phyloP scores from a whole-genome alignment of 1,140 invertebrate species.

The Leguminivora glycinivorella region DNA sequence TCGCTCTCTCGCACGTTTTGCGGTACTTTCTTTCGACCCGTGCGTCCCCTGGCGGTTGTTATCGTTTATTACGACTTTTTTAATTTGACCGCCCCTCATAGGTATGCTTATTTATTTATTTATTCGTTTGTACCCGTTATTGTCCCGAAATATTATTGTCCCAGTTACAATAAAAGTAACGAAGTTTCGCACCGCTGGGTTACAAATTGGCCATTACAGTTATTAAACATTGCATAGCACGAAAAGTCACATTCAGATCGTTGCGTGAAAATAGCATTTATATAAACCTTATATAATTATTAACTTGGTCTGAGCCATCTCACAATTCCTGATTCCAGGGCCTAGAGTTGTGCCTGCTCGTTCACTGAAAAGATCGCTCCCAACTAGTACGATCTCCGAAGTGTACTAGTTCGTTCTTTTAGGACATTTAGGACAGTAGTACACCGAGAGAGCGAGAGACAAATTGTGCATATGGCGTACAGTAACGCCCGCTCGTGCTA shows the following conservation, averaged over 20 bases:
- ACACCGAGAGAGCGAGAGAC: too few relatives aligned
- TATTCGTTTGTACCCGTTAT: conserved; percentile 13
- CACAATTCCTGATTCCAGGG: too few relatives aligned
- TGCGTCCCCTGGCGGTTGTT: conserved; percentile 41
- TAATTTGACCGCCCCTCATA: conserved; percentile 43
- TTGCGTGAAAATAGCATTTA: neutral
- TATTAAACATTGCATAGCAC: neutral
- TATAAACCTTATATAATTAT: too few relatives aligned
- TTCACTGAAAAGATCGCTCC: too few relatives aligned
- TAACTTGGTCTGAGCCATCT: too few relatives aligned
- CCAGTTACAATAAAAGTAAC: conserved; percentile 12
- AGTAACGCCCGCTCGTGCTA: too few relatives aligned
- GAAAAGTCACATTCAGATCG: neutral
- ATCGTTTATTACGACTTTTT: conserved; percentile 48
- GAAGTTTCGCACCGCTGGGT: conserved; percentile 1
- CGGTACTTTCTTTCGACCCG: conserved; percentile 40
- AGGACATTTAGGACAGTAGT: too few relatives aligned
- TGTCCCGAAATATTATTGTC: conserved; percentile 1
- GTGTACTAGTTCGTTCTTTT: too few relatives aligned
- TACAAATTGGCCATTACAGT: conserved; percentile 8
- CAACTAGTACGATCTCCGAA: too few relatives aligned
- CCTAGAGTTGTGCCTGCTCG: too few relatives aligned
- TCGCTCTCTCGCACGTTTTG: conserved; percentile 39
- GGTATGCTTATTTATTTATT: conserved; percentile 28
- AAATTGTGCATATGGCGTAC: too few relatives aligned